Evolutionary conservation across 2,888 invertebrate genomes (phyloP), one percentile per base, ranked within the genome.

Genomic region (Catocala fraxini): DNA sequence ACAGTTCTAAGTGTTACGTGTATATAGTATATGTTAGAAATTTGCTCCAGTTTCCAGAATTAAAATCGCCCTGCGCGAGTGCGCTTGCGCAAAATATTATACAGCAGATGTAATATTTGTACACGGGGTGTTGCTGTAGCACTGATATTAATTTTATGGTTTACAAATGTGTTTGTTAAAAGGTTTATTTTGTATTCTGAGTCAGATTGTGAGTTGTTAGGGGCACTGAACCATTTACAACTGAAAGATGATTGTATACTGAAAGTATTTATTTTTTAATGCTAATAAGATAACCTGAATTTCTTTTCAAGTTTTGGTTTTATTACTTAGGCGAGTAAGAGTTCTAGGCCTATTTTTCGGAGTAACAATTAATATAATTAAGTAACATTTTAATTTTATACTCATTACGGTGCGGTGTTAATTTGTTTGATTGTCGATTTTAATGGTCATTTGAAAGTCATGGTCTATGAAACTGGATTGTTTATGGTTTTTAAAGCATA

Each of bases 41-140:
- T 85, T 80, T 84, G 90, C 73, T 84, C 90, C 78, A 89, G 81
- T 86, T 90, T 89, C 88, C 90, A 87, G 80, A 89, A 83, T 89
- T 86, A 89, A 86, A 86, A 81, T 84, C 71, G 69, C 76, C 65
- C 73, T 64, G 71, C 62, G 62, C 62, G 67, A 79, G 66, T 72
- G 69, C 80, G 71, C 76, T 81, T 82, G 77, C 87, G 87, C 81
- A 86, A 84, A 84, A 80, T 83, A 77, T 81, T 77, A 79, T 73
- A 76, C 74, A 69, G 52, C 64, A 70, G 64, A 79, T 83, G 76
- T 80, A 76, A 78, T 72, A 69, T 71, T 68, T 59, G 45, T 46
- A 65, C 68, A 80, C 71, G 80, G 80, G 75, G 5, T 77, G 83
- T 61, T 49, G 12, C 12, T 47, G 53, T 52, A 46, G 33, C 6